Evolutionary conservation across 2,113 vertebrate genomes (phyloP).

Genomic region (Tretioscincus oriximinensis): DNA sequence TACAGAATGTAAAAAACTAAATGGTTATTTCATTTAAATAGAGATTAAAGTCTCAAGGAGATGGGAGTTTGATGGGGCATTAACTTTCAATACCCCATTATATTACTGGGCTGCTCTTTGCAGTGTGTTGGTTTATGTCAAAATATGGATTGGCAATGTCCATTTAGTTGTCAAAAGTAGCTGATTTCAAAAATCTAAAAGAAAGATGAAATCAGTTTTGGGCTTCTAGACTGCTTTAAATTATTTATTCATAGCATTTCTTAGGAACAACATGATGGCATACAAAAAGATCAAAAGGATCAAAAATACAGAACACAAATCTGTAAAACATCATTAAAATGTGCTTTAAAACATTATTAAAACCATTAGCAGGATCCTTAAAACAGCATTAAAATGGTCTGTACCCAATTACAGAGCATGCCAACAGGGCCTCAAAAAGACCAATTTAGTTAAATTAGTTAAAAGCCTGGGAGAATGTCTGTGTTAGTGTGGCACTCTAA

Average conservation of each 20-base stretch:
- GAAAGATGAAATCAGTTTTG: neutral
- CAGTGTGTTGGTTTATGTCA: neutral
- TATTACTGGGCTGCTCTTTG: neutral
- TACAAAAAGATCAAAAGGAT: too few relatives aligned
- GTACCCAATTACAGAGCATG: too few relatives aligned
- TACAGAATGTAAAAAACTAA: conserved; percentile 6
- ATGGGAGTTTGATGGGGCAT: neutral
- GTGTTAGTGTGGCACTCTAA: too few relatives aligned
- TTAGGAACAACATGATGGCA: too few relatives aligned
- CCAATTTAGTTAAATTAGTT: too few relatives aligned
- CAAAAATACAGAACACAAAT: too few relatives aligned
- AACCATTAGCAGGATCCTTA: too few relatives aligned
- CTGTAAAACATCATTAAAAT: too few relatives aligned
- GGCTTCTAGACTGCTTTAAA: neutral
- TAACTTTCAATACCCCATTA: conserved; percentile 7
- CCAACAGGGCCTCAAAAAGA: too few relatives aligned
- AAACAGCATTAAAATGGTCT: too few relatives aligned
- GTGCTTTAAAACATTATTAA: too few relatives aligned
- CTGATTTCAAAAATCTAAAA: neutral
- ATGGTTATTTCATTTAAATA: neutral
- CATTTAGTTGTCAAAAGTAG: neutral
- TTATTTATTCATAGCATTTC: neutral
- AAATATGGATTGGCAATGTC: neutral
- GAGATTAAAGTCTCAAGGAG: conserved; percentile 2
- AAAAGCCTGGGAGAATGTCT: too few relatives aligned